Base-by-base conservation (phyloP, 2,797 vertebrate species). In the Arnoldichthys spilopterus region DNA sequence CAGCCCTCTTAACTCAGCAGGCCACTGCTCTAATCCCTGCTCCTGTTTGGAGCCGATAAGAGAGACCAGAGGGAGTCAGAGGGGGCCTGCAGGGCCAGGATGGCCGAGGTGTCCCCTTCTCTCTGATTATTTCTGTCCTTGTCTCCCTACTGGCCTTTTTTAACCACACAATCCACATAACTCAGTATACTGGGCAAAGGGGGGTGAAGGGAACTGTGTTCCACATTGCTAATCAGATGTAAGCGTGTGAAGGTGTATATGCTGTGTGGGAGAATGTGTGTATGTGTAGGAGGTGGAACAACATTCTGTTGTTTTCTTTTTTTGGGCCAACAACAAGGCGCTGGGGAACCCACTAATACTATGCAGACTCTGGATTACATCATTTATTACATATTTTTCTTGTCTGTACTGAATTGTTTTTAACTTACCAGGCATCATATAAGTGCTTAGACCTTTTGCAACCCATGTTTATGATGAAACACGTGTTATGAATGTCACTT, bases 21-120 rank as follows among this genome's bases (percentile, higher is more conserved):
- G 61, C 79, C 75, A 73, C 72, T 68, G 68, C 67, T 83, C 81
- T 89, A 88, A 90, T 89, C 87, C 86, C 82, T 61, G 83, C 82
- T 87, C 61, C 88, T 91, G 91, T 80, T 84, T 71, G 13, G 59
- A 79, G 47, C 84, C 53, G 91, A 93, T 93, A 93, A 93, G 86
- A 63, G 22, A 70, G 74, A 77, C 78, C 78, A 54, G 61, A 75
- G 49, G 43, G 69, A 71, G 63, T 79, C 69, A 76, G 26, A 61
- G 78, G 86, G 82, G 49, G 77, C 75, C 82, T 83, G 80, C 75
- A 75, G 85, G 81, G 84, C 72, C 62, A 72, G 85, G 58, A 72
- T 32, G 12, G 53, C 62, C 64, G 56, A 72, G 71, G 77, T 54
- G 67, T 59, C 73, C 62, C 45, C 34, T 37, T 70, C 80, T 84